Evolutionary conservation across 2,888 invertebrate genomes (phyloP), one percentile per base, ranked within the genome.

Genomic region (Callyntrura sp.): DNA sequence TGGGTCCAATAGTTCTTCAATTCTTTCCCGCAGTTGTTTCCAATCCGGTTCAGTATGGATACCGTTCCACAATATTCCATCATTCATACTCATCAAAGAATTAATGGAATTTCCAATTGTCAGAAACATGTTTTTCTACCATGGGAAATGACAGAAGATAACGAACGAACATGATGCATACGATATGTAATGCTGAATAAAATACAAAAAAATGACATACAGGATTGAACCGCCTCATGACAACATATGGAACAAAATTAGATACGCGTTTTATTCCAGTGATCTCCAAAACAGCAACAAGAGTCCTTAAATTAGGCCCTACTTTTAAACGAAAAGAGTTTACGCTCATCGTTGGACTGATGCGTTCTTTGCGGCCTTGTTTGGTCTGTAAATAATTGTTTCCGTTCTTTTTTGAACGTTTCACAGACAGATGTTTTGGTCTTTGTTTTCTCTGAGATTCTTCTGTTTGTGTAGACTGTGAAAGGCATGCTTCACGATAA

Each of bases 221-320:
- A 0, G 84, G 84, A 70, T 84, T 70, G 17, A 84, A 84, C 17
- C 84, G 84, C 35, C 57, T 48, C 11, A 84, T 70, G 0, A 84
- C 5, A 17, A 70, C 84, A 35, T 70, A 73, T 0, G 84, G 84
- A 14, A 70, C 28, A 20, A 51, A 57, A 55, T 84, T 57, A 0
- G 57, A 57, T 9, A 43, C 55, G 11, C 12, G 1, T 14, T 84
- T 84, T 12, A 55, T 35, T 43, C 70, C 84, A 6, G 70, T 20
- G 2, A 84, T 48, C 12, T 84, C 70, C 12, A 84, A 23, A 8
- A 84, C n/a, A 1, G 84, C 68, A n/a, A n/a, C n/a, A n/a, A n/a
- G n/a, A 28, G 25, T 20, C 4, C 84, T 12, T 51, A 84, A 55
- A 20, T 70, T 28, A 17, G 84, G 84, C 14, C 70, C 84, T 55